These are phyloP conservation scores for Fregata magnificens DNA, from an alignment of 2,113 vertebrate species.

Conservation along the genomic window DNA sequence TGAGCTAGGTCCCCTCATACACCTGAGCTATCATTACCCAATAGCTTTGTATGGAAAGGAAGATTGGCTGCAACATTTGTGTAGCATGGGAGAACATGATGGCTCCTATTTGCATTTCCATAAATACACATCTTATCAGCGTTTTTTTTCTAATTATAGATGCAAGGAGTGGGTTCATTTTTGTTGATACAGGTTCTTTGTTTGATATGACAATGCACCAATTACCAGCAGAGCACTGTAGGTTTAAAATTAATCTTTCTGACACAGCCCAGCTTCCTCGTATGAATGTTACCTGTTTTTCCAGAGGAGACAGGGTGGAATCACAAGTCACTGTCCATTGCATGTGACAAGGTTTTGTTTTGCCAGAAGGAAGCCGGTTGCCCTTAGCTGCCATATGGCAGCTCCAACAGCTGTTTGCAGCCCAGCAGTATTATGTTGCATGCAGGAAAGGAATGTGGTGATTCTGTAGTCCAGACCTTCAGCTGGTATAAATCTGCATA, in stretches of 20 bases:
- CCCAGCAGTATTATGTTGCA: not conserved
- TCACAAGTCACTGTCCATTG: not conserved
- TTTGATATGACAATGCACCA: not conserved
- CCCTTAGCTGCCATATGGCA: not conserved
- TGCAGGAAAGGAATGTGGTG: not conserved
- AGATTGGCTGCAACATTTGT: not conserved
- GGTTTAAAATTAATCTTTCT: not conserved
- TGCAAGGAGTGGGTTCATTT: not conserved
- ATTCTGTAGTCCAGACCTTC: constrained; percentile 7
- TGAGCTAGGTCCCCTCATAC: not conserved
- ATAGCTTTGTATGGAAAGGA: not conserved
- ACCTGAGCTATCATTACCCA: not conserved
- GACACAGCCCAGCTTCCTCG: not conserved
- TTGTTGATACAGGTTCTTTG: not conserved
- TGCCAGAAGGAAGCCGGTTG: not conserved
- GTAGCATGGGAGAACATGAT: not conserved
- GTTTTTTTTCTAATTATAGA: not conserved
- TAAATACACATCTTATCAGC: not conserved
- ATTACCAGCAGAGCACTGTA: not conserved
- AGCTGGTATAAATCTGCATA: constrained; percentile 1
- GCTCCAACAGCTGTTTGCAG: constrained; percentile 27
- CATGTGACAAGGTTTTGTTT: not conserved
- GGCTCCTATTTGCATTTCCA: not conserved
- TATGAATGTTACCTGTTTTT: not conserved
- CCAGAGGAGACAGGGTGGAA: not conserved